Evolutionary conservation across 2,797 vertebrate genomes (phyloP), one percentile per base, ranked within the genome.

Genomic region (Hypotaenidia okinawae): DNA sequence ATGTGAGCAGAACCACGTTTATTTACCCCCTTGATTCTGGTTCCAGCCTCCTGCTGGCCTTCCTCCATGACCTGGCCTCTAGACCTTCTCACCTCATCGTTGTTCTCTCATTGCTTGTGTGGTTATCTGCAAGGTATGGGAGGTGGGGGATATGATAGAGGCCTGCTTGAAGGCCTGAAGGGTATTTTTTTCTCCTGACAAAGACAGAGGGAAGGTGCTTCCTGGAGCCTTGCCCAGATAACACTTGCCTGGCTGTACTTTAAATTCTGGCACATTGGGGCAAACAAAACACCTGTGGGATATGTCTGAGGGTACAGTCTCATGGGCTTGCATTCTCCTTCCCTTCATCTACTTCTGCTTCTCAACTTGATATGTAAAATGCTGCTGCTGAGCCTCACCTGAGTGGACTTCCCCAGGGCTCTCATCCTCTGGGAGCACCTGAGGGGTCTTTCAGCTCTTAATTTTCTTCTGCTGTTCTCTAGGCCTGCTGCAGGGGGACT

Each of bases 321-420:
- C 27, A 16, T 0, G 0, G 35, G 23, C 54, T 15, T 73, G 22
- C 7, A 32, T 47, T 64, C 45, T 77, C 62, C 37, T 57, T 66
- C 35, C 58, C 82, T 32, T 10, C 28, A 19, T 11, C 45, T 62
- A 0, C 23, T 77, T 37, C 37, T n/a, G 7, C 19, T 52, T 51
- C 52, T 55, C 43, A 24, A 0, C 23, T 22, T 1, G 0, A 3
- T 5, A 0, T 9, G n/a, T 41, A 17, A 19, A 63, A 35, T 1
- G 3, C 67, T 73, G 59, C 87, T 52, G 24, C 67, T 62, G 77
- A 72, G 19, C 3, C 39, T 90, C 79, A 17, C 28, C 24, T 18
- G 43, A 8, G 14, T 5, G 33, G 49, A 16, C 16, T 39, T 7
- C 16, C 16, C 17, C 0, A 0, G 37, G 39, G 11, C n/a, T 79